phyloP scores from a whole-genome alignment of 2,888 invertebrate genomes.

The Nephrotoma flavescens region DNA sequence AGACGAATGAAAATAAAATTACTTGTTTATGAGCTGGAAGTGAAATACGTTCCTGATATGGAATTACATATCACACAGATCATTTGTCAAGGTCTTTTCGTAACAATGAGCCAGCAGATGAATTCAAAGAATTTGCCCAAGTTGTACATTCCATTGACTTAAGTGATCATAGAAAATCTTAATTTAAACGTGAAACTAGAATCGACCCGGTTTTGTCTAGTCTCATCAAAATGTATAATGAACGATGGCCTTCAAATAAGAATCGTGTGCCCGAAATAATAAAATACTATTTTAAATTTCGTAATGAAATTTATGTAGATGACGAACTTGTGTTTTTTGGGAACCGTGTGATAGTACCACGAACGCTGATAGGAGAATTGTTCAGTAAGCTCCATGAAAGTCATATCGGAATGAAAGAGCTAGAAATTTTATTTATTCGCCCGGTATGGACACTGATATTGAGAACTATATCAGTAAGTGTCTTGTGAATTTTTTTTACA shows the following conservation, averaged over 20 bases:
- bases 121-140: neutral
- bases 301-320: neutral
- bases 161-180: neutral
- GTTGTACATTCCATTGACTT: neutral
- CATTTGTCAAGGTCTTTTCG: neutral
- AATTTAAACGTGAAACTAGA: neutral
- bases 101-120: neutral
- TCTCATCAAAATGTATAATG: neutral
- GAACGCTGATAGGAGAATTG: neutral
- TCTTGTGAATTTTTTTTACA: no score
- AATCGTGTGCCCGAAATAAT: neutral
- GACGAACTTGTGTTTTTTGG: neutral
- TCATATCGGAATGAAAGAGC: neutral
- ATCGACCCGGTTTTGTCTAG: neutral
- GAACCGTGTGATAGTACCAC: neutral
- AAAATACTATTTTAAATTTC: neutral
- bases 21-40: neutral
- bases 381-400: neutral
- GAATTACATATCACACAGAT: neutral
- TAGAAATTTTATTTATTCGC: neutral
- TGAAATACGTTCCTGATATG: neutral
- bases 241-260: neutral
- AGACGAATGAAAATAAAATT: neutral
- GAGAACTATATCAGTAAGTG: no score
- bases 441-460: no score